phyloP scores from a whole-genome alignment of 2,888 invertebrate species.

The Nyleta sp. region DNA sequence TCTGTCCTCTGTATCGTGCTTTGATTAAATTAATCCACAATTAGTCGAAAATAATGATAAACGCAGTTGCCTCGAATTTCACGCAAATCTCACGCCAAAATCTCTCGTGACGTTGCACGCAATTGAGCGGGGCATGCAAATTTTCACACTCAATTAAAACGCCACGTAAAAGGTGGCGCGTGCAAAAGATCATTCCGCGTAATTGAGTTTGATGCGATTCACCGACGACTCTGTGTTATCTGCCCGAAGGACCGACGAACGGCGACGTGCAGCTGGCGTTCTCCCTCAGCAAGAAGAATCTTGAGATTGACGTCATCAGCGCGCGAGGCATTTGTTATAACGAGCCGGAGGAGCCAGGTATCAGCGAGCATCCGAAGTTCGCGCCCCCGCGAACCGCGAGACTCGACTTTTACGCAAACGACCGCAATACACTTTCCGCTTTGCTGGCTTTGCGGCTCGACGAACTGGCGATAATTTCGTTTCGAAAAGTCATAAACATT shows the following conservation, averaged over 20 bases:
- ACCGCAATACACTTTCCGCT: background rate
- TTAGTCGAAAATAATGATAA: too few relatives aligned
- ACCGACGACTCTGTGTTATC: conserved; percentile 8
- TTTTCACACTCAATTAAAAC: conserved; percentile 5
- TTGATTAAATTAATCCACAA: too few relatives aligned
- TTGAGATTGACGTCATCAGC: conserved; percentile 93
- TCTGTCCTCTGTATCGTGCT: too few relatives aligned
- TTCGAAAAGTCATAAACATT: conserved; percentile 5
- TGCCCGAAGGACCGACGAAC: conserved; percentile 84
- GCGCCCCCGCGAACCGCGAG: too few relatives aligned
- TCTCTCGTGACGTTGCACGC: background rate
- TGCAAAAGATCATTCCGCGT: conserved; percentile 10
- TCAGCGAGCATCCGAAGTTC: too few relatives aligned
- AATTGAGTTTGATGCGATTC: conserved; percentile 8
- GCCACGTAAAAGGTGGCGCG: background rate
- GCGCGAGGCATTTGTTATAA: conserved; percentile 88
- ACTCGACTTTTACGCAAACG: background rate
- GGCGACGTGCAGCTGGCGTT: conserved; percentile 95
- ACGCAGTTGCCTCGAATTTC: too few relatives aligned
- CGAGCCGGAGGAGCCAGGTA: conserved; percentile 88
- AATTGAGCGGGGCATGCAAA: background rate
- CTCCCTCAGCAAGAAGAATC: conserved; percentile 94
- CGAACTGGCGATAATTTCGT: conserved; percentile 3
- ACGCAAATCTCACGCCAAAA: background rate
- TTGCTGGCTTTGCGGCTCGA: too few relatives aligned